Conservation (phyloP, 2,888 invertebrate species). For the Conomelus anceps region DNA sequence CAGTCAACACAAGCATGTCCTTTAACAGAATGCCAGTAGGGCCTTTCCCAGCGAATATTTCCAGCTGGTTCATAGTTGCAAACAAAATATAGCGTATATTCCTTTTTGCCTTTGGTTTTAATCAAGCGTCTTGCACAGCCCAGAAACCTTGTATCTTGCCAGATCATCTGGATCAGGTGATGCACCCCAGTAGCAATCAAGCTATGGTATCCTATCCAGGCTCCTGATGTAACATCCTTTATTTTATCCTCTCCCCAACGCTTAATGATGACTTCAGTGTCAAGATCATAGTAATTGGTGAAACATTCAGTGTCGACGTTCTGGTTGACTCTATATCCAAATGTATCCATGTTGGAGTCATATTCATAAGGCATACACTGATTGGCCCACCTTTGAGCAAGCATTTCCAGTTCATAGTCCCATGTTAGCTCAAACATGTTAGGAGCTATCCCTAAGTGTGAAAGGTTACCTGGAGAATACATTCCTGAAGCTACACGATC, state of each 20-base stretch:
- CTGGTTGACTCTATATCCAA: not conserved
- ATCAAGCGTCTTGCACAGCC: not conserved
- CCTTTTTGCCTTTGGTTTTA: not conserved
- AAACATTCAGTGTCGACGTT: not conserved
- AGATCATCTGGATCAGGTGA: not conserved
- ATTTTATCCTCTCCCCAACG: not conserved
- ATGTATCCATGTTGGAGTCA: not conserved
- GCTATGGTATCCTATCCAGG: not conserved
- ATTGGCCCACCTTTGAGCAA: not conserved
- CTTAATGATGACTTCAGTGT: not conserved
- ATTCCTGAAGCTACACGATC: not conserved
- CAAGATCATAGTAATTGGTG: not conserved
- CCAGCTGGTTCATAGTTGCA: not conserved
- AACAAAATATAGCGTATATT: not conserved
- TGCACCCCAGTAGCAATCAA: not conserved
- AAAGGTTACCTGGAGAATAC: not conserved
- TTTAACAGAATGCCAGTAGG: not conserved
- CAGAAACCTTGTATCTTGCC: not conserved
- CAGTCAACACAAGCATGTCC: not conserved
- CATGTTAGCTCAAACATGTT: not conserved
- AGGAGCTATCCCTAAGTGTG: not conserved
- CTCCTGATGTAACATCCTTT: not conserved
- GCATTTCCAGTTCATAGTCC: not conserved
- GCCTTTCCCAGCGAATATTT: not conserved
- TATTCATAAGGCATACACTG: not conserved